Percentiles rank a stretch among this genome's conserved stretches.
These are phyloP conservation scores for Unio pictorum DNA, from an alignment of 2,888 invertebrate genomes.

Conservation along the genomic window DNA sequence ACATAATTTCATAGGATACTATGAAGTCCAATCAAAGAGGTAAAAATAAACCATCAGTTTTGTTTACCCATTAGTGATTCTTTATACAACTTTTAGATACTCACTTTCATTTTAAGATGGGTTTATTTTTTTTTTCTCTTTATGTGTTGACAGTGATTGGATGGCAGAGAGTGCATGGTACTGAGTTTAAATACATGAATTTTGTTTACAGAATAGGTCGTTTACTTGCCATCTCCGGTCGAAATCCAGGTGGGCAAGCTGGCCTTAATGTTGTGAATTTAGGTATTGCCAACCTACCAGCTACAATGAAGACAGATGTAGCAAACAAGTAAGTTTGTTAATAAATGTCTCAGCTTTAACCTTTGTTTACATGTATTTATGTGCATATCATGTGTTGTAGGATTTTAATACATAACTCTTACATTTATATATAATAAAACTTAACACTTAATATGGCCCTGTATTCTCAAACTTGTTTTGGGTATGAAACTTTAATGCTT, in stretches of 20 bases:
- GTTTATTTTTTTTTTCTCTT: too few species aligned
- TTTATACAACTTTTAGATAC: too few species aligned
- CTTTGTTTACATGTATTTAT: background rate
- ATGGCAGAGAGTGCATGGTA: too few species aligned
- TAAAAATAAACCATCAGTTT: too few species aligned
- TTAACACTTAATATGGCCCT: background rate
- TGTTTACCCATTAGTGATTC: too few species aligned
- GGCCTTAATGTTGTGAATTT: conserved; percentile 77
- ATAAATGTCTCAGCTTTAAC: background rate
- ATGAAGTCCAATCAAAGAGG: too few species aligned
- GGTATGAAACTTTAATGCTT: too few species aligned
- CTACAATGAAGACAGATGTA: conserved; percentile 78
- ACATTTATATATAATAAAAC: background rate
- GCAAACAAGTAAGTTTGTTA: conserved; percentile 75
- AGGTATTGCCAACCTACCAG: conserved; percentile 77
- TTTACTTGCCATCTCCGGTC: conserved; percentile 75
- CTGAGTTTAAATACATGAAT: too few species aligned
- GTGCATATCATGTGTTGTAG: background rate
- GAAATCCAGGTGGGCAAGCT: conserved; percentile 73
- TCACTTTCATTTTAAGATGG: too few species aligned
- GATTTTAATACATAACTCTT: background rate
- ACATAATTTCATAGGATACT: too few species aligned
- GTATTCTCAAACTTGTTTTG: too few species aligned
- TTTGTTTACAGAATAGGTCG: conserved; percentile 74
- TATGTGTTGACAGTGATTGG: too few species aligned